Percentiles rank a stretch among this genome's conserved stretches.
Conservation (phyloP, 2,888 invertebrate genomes). For the Tipula vernalis region DNA sequence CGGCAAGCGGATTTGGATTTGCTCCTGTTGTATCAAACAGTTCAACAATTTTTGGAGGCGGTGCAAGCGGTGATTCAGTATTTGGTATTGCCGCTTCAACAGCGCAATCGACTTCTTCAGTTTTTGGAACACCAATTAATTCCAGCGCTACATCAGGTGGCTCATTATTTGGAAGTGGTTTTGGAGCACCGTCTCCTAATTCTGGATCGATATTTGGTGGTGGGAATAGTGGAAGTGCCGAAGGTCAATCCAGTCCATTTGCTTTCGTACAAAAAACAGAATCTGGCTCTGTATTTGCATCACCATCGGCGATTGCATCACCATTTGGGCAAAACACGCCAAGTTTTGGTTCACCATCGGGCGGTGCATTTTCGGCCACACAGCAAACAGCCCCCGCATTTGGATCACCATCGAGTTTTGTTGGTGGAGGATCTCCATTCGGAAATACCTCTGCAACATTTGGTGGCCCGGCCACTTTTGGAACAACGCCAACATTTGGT, state of each 20-base stretch:
- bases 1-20: slow-evolving; percentile 10
- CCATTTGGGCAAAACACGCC: background rate
- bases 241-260: background rate
- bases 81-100: background rate
- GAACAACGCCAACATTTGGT: slow-evolving; percentile 31
- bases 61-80: background rate
- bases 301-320: background rate
- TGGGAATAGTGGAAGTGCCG: background rate
- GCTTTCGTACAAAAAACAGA: background rate
- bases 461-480: slow-evolving; percentile 28
- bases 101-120: background rate
- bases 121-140: background rate
- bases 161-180: background rate
- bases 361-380: background rate
- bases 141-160: background rate
- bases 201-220: slow-evolving; percentile 12
- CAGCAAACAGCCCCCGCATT: background rate
- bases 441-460: slow-evolving; percentile 18
- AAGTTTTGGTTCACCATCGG: background rate
- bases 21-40: background rate
- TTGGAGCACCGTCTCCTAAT: background rate
- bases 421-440: background rate
- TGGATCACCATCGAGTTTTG: slow-evolving; percentile 1
- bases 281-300: slow-evolving; percentile 17
- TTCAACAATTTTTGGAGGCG: background rate